Base-by-base conservation (phyloP, 2,797 vertebrate genomes). In the Helicolenus hilgendorfi region DNA sequence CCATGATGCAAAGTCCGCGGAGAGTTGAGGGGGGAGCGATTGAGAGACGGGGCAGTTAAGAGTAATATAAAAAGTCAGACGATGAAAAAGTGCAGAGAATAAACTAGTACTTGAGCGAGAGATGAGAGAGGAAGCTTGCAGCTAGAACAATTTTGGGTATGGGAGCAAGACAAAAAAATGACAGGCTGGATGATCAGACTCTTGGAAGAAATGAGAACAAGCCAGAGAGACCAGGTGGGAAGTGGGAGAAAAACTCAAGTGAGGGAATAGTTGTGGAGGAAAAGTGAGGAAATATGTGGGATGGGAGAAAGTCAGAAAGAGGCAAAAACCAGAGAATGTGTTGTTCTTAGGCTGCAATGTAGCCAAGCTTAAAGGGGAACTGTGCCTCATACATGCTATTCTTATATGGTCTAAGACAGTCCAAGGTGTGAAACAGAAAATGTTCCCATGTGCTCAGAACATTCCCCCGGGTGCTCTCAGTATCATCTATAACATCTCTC, bases 1-100 rank as follows among this genome's bases (percentile, higher is more conserved):
- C 24, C 45, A 64, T 67, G 79, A 85, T 77, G 75, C 85, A 79
- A 85, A 83, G 62, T 89, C 84, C 69, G 59, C 72, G 83, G 83
- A 65, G 86, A 80, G 70, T 78, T 65, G 24, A 64, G 64, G 11
- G 11, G 65, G 4, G 24, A 15, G 53, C 10, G 4, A 60, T 27
- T 68, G 67, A 72, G 69, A 80, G 81, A 56, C 8, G 1, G 36
- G 9, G 29, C 29, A 38, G 41, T 29, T 55, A n/a, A 73, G 26
- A 80, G 53, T 45, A 60, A 81, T 85, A 35, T 35, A 49, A 20
- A 73, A 78, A 71, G 67, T 84, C 82, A 81, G 56, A 79, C 31
- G 62, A 81, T 59, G 71, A 84, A 78, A 83, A 85, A 84, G 73
- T 64, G 55, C 64, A 82, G 27, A 41, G 36, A 41, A 79, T 85